phyloP scores from a whole-genome alignment of 64 coral and sea anemone genomes.

The Pocillopora verrucosa region DNA sequence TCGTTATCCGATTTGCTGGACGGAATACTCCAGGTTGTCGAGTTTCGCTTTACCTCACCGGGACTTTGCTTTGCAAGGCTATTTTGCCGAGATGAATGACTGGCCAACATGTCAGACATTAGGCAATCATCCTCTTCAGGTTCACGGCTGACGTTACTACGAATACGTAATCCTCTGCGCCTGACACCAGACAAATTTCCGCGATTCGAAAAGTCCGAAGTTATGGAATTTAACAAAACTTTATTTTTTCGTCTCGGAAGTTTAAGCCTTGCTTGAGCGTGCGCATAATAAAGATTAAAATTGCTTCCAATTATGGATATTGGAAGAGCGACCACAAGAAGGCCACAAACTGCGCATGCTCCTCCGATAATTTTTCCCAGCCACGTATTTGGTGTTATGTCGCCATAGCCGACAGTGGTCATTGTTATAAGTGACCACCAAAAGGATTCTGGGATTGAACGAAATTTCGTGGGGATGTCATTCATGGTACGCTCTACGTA shows the following conservation, averaged over 20 bases:
- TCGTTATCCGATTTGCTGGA: constrained; percentile 30
- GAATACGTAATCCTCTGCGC: constrained; percentile 54
- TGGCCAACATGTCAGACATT: neutral
- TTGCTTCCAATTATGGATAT: constrained; percentile 97
- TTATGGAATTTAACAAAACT: constrained; percentile 70
- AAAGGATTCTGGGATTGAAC: constrained; percentile 86
- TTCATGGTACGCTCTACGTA: constrained; percentile 70
- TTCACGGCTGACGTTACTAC: constrained; percentile 19
- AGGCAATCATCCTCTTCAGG: constrained; percentile 5
- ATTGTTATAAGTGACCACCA: constrained; percentile 99
- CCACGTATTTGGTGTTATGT: constrained; percentile 69
- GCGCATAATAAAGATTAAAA: constrained; percentile 94
- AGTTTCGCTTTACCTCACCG: neutral
- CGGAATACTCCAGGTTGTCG: neutral
- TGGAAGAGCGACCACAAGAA: constrained; percentile 89
- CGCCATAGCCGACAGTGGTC: constrained; percentile 97
- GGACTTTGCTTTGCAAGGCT: constrained; percentile 1
- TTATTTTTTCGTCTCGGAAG: constrained; percentile 65
- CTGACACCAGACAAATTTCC: constrained; percentile 17
- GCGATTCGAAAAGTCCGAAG: constrained; percentile 61
- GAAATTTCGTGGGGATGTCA: constrained; percentile 57
- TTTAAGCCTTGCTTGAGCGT: constrained; percentile 91
- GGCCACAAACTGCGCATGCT: constrained; percentile 81
- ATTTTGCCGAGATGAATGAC: constrained; percentile 18
- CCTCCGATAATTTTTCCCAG: constrained; percentile 79